Percentiles rank a stretch among this genome's conserved stretches.
Evolutionary conservation across 2,888 invertebrate species (phyloP).

Genomic region (Anoplius nigerrimus): DNA sequence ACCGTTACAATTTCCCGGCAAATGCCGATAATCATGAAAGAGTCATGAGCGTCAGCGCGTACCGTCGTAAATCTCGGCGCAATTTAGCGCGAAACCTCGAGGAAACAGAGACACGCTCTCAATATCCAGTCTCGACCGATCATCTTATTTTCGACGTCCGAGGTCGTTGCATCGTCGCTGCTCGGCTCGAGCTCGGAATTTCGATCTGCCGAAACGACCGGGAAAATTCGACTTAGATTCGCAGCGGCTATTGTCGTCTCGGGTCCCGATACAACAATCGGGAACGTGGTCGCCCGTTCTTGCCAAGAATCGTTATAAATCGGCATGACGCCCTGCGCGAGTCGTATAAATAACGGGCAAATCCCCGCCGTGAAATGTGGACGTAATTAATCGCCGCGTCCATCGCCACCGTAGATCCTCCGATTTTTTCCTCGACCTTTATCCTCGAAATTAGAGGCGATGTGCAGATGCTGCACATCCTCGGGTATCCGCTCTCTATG

Average conservation of each 20-base stretch:
- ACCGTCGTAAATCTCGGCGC: no score
- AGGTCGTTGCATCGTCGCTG: no score
- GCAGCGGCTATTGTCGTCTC: no score
- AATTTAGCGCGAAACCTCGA: neutral
- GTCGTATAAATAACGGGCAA: constrained; percentile 46
- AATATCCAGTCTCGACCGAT: no score
- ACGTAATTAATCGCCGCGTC: constrained; percentile 50
- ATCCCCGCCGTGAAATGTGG: constrained; percentile 47
- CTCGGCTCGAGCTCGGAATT: no score
- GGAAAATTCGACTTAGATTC: neutral
- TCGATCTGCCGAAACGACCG: no score
- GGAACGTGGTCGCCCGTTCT: no score
- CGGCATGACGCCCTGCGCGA: constrained; percentile 43
- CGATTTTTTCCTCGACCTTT: constrained; percentile 44
- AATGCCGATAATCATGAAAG: neutral
- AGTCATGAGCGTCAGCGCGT: neutral
- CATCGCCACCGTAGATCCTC: constrained; percentile 47
- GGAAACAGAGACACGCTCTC: no score
- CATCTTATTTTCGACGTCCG: no score
- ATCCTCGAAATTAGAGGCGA: constrained; percentile 55
- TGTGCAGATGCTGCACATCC: neutral
- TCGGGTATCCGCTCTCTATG: constrained; percentile 23
- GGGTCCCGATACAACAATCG: neutral
- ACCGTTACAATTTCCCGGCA: constrained; percentile 20
- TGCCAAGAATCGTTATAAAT: constrained; percentile 41